These are phyloP conservation scores for Pluvialis apricaria DNA, from an alignment of 2,113 vertebrate genomes.

Conservation along the genomic window DNA sequence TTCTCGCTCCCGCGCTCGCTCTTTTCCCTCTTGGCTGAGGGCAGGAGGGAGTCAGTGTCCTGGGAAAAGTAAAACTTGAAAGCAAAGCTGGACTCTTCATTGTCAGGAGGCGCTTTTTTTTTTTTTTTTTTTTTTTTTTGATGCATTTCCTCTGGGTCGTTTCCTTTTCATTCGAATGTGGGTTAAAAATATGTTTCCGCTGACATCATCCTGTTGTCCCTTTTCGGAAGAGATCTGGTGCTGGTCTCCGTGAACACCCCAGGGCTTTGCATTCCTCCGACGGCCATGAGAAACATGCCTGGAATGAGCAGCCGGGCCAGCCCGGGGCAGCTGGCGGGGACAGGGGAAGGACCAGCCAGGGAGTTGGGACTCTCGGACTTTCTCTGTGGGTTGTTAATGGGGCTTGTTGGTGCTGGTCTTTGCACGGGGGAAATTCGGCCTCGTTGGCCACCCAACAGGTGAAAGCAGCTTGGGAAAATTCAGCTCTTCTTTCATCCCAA, in stretches of 20 bases:
- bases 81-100: neutral
- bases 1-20: neutral
- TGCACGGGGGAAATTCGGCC: rapidly evolving
- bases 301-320: slow-evolving; percentile 23
- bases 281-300: neutral
- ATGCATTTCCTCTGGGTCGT: slow-evolving; percentile 50
- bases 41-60: slow-evolving; percentile 35
- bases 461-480: neutral
- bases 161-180: slow-evolving; percentile 13
- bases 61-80: slow-evolving; percentile 67
- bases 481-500: too few relatives aligned
- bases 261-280: slow-evolving; percentile 47
- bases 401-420: neutral
- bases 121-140: neutral
- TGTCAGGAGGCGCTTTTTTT: slow-evolving; percentile 21
- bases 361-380: neutral
- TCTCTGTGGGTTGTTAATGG: neutral
- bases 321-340: neutral
- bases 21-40: slow-evolving; percentile 1
- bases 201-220: slow-evolving; percentile 65
- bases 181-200: slow-evolving; percentile 64
- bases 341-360: neutral
- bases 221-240: neutral
- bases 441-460: rapidly evolving
- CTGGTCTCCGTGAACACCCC: neutral